Percentiles rank a stretch among this genome's conserved stretches.
phyloP scores from a whole-genome alignment of 2,888 invertebrate genomes.

The Dysmachus trigonus region DNA sequence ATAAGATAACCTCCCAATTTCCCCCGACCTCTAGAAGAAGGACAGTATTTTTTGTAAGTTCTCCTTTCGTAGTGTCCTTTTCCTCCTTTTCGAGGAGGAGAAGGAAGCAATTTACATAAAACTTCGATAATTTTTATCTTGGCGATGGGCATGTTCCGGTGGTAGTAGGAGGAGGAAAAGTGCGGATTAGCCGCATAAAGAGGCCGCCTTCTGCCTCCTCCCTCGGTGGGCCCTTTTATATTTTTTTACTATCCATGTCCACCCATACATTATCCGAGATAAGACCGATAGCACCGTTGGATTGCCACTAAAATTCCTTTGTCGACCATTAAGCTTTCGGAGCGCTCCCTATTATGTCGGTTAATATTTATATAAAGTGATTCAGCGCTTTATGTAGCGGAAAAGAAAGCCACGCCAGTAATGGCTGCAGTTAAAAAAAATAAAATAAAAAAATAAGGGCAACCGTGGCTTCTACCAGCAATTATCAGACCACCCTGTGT shows the following conservation, averaged over 20 bases:
- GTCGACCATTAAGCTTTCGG: background rate
- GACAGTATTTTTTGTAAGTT: background rate
- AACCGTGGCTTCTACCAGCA: background rate
- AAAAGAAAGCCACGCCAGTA: background rate
- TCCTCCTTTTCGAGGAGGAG: background rate
- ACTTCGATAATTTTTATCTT: slow-evolving; percentile 27
- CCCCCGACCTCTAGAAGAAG: background rate
- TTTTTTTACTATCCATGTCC: slow-evolving; percentile 16
- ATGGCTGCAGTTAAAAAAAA: background rate
- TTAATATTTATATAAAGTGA: slow-evolving; percentile 19
- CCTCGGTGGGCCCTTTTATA: background rate
- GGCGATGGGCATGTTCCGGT: background rate
- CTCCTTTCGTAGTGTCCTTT: background rate
- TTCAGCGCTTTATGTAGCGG: background rate
- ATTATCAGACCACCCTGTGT: background rate
- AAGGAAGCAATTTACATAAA: slow-evolving; percentile 16
- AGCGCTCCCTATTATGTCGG: background rate
- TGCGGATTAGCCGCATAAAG: slow-evolving; percentile 20
- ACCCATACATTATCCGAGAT: slow-evolving; percentile 24
- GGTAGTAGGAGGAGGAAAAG: background rate
- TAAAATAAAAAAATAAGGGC: background rate
- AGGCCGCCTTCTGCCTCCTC: background rate
- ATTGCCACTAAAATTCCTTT: slow-evolving; percentile 17
- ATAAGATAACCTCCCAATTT: background rate
- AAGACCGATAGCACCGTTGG: background rate